These are phyloP conservation scores for Parazoanthus atlanticus DNA, from an alignment of 92 coral and sea anemone species.

Conservation along the genomic window DNA sequence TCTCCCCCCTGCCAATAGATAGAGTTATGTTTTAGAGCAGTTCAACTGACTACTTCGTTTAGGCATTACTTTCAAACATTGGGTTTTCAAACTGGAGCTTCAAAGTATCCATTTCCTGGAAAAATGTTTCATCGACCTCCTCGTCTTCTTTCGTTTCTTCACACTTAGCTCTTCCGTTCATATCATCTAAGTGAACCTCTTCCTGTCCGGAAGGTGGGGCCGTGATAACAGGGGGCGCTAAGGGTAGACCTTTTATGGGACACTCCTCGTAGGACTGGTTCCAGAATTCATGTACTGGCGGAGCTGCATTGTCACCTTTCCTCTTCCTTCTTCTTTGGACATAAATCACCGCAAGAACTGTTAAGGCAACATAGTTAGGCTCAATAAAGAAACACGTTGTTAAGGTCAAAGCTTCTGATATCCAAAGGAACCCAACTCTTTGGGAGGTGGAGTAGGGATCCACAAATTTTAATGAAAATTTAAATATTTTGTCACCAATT, in stretches of 20 bases:
- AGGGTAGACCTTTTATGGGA: slow-evolving; percentile 6
- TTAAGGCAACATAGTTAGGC: neutral
- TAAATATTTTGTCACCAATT: no score
- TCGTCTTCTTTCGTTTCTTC: neutral
- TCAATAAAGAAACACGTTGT: no score
- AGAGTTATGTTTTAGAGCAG: neutral
- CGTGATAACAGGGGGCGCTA: neutral
- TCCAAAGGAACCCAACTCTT: no score
- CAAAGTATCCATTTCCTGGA: slow-evolving; percentile 17
- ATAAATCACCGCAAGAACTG: slow-evolving; percentile 11
- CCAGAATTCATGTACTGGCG: neutral
- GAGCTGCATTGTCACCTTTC: neutral
- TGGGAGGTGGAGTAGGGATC: no score
- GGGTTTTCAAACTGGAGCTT: slow-evolving; percentile 20
- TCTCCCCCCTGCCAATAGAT: neutral
- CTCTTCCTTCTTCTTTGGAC: neutral
- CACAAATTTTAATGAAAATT: no score
- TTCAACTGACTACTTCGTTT: neutral
- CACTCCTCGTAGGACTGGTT: slow-evolving; percentile 1
- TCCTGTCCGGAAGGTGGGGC: neutral
- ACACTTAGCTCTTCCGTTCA: neutral
- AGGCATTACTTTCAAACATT: slow-evolving; percentile 34
- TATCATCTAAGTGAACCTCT: neutral
- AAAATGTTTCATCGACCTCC: neutral
- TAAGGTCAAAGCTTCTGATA: no score